These are phyloP conservation scores for Drosophila chauvacae DNA, from an alignment of 1,140 invertebrate genomes.

Conservation along the genomic window DNA sequence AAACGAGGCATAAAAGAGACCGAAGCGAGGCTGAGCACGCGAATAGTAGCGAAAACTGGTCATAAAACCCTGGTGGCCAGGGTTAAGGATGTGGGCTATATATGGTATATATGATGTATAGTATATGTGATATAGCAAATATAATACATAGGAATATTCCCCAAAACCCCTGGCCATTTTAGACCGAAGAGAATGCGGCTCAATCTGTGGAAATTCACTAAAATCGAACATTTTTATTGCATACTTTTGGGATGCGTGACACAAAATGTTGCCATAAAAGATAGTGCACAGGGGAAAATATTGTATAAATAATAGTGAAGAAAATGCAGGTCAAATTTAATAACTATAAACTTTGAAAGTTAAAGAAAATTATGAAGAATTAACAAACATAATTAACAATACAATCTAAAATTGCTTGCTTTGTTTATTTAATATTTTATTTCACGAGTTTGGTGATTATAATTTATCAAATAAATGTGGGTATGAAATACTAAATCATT, in stretches of 20 bases:
- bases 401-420: too few species aligned
- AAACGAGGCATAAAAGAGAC: conserved; percentile 57
- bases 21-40: conserved; percentile 32
- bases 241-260: conserved; percentile 31
- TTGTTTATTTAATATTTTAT: not conserved
- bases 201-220: conserved; percentile 29
- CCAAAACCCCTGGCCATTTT: not conserved
- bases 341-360: not conserved
- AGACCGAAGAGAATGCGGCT: not conserved
- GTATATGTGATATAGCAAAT: not conserved
- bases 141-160: not conserved
- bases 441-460: not conserved
- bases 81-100: not conserved
- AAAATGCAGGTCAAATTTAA: not conserved
- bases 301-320: not conserved
- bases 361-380: not conserved
- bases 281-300: not conserved
- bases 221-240: conserved; percentile 50
- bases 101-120: not conserved
- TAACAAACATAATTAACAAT: not conserved
- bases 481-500: too few species aligned
- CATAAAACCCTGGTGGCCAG: conserved; percentile 37
- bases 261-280: conserved; percentile 12
- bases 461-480: not conserved
- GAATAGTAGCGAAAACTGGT: conserved; percentile 33